Conservation (phyloP, 2,797 vertebrate species). For the Pipistrellus nathusii region DNA sequence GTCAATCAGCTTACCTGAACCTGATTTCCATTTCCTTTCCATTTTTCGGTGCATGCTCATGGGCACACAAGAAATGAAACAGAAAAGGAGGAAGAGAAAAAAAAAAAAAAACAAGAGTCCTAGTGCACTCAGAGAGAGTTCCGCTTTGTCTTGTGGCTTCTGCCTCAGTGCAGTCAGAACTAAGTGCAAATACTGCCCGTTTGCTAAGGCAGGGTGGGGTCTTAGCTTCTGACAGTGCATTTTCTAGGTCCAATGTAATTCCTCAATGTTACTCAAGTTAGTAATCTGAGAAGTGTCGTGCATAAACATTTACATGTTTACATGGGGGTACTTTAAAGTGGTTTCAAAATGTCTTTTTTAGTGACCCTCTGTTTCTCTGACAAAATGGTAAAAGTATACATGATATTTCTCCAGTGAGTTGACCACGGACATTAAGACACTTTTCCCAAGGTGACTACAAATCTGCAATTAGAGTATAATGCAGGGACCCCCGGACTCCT, state of each 20-base stretch:
- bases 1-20: background rate
- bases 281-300: background rate
- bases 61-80: background rate
- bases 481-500: background rate
- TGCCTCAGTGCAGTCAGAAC: background rate
- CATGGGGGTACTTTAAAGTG: background rate
- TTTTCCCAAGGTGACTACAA: background rate
- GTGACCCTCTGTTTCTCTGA: background rate
- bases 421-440: background rate
- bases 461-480: background rate
- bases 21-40: constrained; percentile 36
- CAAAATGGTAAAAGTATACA: background rate
- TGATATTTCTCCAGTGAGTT: background rate
- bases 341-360: background rate
- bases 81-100: background rate
- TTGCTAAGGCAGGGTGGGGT: background rate
- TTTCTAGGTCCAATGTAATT: background rate
- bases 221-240: background rate
- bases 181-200: background rate
- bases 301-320: background rate
- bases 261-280: background rate
- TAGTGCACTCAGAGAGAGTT: background rate
- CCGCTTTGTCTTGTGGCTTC: background rate
- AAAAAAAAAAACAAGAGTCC: background rate
- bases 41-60: constrained; percentile 7